Base-by-base conservation (phyloP, 2,888 invertebrate species). In the Macroteleia sp. region DNA sequence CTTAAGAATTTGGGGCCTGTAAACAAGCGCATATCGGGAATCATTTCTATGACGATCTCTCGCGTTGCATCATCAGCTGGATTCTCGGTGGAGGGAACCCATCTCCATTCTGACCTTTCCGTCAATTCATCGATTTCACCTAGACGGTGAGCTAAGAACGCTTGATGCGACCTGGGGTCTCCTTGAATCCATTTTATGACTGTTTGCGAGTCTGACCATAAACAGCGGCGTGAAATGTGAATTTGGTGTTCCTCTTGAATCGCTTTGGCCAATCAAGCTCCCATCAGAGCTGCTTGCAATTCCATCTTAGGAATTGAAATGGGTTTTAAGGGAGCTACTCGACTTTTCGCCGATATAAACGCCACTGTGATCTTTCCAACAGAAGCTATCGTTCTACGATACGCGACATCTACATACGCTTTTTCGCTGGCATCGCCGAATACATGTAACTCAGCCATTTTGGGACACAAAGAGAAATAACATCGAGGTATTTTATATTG, bases 51-150 rank as follows among this genome's bases (percentile, higher is more conserved):
- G 4, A 6, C 25, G 25, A 3, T 5, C 4, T 25, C 25, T 25
- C 25, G 25, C 3, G 25, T 25, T 3, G n/a, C 14, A 36, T 36
- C 36, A 3, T 14, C n/a, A 1, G 36, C 84, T 0, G 81, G 70
- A 39, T 84, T 85, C 6, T 62, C 19, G 10, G 48, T 48, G 0
- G 83, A 70, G 1, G 81, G 77, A 1, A 82, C 56, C 83, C 82
- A 84, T 39, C 48, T 61, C 79, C 82, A 82, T 28, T 79, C 75
- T 5, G 6, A 4, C 3, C 22, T 12, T 1, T 69, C 16, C 0
- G 82, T 83, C 1, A 77, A 34, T 14, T 82, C 82, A 39, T 66
- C 61, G 16, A 84, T 83, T 34, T 83, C 82, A 2, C 80, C 80
- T 3, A 84, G 42, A 9, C 83, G 61, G 46, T 85, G 81, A 3